Conservation (phyloP, 2,888 invertebrate species). For the Shargacucullia verbasci region DNA sequence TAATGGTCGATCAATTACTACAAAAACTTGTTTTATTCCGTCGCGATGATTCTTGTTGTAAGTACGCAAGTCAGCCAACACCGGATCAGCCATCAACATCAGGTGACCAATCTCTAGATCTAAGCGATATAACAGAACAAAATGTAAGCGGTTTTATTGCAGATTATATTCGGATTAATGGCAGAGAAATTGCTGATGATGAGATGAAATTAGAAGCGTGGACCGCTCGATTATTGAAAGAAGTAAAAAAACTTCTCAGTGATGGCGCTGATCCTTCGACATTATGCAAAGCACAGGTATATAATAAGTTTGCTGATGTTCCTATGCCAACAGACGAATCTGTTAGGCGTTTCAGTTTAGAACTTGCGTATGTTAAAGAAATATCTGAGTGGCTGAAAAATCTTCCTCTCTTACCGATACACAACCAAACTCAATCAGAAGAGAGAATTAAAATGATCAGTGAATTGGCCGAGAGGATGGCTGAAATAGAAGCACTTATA, state of each 20-base stretch:
- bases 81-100: background rate
- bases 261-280: slow-evolving; percentile 51
- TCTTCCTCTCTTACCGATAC: slow-evolving; percentile 65
- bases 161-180: slow-evolving; percentile 66
- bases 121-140: slow-evolving; percentile 52
- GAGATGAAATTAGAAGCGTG: slow-evolving; percentile 70
- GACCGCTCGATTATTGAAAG: slow-evolving; percentile 65
- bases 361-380: slow-evolving; percentile 70
- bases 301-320: slow-evolving; percentile 58
- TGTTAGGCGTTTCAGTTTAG: slow-evolving; percentile 59
- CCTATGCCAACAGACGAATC: slow-evolving; percentile 61
- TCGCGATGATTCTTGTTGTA: background rate
- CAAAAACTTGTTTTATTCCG: slow-evolving; percentile 51
- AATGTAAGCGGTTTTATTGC: slow-evolving; percentile 70
- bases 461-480: slow-evolving; percentile 69
- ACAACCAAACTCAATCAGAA: slow-evolving; percentile 46
- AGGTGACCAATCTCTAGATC: slow-evolving; percentile 11
- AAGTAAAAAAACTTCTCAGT: slow-evolving; percentile 64
- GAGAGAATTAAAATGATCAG: slow-evolving; percentile 62
- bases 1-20: slow-evolving; percentile 61
- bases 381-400: slow-evolving; percentile 76
- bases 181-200: slow-evolving; percentile 68
- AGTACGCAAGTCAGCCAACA: background rate
- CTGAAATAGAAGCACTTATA: slow-evolving; percentile 52
- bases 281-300: slow-evolving; percentile 59